These are phyloP conservation scores for Zootermopsis nevadensis DNA, from an alignment of 2,888 invertebrate genomes.

Conservation along the genomic window DNA sequence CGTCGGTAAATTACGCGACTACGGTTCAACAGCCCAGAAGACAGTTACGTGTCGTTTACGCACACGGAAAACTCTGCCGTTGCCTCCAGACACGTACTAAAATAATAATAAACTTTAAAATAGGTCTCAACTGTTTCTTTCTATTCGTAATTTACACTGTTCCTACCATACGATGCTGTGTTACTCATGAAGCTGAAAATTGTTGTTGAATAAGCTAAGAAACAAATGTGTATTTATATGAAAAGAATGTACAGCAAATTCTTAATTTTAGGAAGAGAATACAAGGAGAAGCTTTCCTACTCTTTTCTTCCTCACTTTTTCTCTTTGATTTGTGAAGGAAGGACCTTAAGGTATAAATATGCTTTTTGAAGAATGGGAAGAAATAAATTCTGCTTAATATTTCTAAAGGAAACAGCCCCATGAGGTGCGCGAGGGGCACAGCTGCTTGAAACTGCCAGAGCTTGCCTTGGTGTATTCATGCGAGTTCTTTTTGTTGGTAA, in stretches of 20 bases:
- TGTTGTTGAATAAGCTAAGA: too few species aligned
- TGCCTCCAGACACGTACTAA: too few species aligned
- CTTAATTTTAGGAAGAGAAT: background rate
- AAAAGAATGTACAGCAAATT: background rate
- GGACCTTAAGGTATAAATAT: background rate
- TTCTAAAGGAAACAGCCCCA: background rate
- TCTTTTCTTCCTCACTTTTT: background rate
- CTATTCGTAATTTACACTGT: too few species aligned
- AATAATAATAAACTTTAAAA: too few species aligned
- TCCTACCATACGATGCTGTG: too few species aligned
- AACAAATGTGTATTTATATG: background rate
- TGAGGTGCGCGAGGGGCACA: background rate
- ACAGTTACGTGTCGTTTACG: too few species aligned
- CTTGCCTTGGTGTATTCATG: background rate
- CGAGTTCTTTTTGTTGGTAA: too few species aligned
- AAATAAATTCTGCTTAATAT: conserved; percentile 17
- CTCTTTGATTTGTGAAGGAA: conserved; percentile 8
- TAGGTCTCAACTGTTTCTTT: too few species aligned
- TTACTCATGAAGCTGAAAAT: too few species aligned
- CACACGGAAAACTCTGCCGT: too few species aligned
- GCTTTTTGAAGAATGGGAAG: background rate
- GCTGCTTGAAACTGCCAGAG: background rate
- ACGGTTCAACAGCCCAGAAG: too few species aligned
- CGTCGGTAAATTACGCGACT: too few species aligned
- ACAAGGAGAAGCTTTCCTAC: background rate